Conservation (phyloP, 1,140 invertebrate species). For the Marisa cornuarietis region DNA sequence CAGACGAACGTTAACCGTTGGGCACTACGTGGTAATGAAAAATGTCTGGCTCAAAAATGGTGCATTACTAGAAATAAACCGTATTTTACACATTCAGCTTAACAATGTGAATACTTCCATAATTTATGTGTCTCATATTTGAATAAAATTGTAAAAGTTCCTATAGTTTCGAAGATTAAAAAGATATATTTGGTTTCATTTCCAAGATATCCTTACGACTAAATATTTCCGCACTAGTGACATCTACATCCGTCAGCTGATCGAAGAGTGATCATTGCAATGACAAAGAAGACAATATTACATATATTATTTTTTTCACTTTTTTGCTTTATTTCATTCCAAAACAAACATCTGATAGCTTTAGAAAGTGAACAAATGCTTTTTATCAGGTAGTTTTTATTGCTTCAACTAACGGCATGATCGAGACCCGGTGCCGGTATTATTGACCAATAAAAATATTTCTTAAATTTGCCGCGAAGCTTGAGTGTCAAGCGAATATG, state of each 20-base stretch:
- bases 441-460: constrained; percentile 49
- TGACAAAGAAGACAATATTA: constrained; percentile 30
- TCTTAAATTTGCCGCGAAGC: constrained; percentile 29
- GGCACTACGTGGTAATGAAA: constrained; percentile 6
- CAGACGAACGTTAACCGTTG: constrained; percentile 18
- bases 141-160: background rate
- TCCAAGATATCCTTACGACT: constrained; percentile 31
- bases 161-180: background rate
- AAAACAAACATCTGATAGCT: background rate
- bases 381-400: constrained; percentile 17
- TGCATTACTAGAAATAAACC: background rate
- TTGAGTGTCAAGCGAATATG: constrained; percentile 57
- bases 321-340: background rate
- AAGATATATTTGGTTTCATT: background rate
- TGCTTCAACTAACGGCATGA: background rate
- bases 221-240: constrained; percentile 40
- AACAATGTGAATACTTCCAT: too few relatives aligned
- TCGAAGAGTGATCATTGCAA: constrained; percentile 49
- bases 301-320: background rate
- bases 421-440: constrained; percentile 40
- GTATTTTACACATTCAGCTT: background rate
- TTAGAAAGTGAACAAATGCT: background rate
- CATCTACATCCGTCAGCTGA: constrained; percentile 62
- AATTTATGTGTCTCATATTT: background rate
- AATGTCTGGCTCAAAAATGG: constrained; percentile 14